Conservation (phyloP, 2,888 invertebrate genomes). For the Volucella inanis region DNA sequence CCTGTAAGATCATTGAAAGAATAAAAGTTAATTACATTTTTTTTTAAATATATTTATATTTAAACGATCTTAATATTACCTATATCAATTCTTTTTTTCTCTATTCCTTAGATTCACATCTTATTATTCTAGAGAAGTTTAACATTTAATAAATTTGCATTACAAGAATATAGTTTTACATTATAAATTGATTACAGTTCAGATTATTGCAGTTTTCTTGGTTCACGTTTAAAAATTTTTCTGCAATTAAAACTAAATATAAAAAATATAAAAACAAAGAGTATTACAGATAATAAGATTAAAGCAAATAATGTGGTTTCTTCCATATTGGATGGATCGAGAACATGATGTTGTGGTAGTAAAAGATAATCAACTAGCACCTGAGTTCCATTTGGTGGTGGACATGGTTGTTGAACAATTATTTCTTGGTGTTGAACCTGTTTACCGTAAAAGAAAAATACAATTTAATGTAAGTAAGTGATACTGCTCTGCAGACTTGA, state of each 20-base stretch:
- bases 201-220: slow-evolving; percentile 60
- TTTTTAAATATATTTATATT: slow-evolving; percentile 54
- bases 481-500: neutral
- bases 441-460: slow-evolving; percentile 6
- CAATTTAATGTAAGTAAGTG: slow-evolving; percentile 12
- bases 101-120: slow-evolving; percentile 33
- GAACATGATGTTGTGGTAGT: slow-evolving; percentile 84
- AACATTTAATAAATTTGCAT: slow-evolving; percentile 34
- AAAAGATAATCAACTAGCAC: slow-evolving; percentile 85
- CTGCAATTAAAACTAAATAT: slow-evolving; percentile 85
- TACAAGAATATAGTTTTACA: slow-evolving; percentile 23
- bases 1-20: neutral
- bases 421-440: slow-evolving; percentile 93
- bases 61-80: slow-evolving; percentile 37
- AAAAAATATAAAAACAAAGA: slow-evolving; percentile 86
- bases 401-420: slow-evolving; percentile 92
- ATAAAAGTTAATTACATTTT: neutral
- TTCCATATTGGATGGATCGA: slow-evolving; percentile 84
- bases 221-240: slow-evolving; percentile 77
- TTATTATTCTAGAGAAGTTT: slow-evolving; percentile 50
- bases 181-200: slow-evolving; percentile 5
- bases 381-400: slow-evolving; percentile 90
- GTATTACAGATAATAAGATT: slow-evolving; percentile 86
- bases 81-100: slow-evolving; percentile 35
- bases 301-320: slow-evolving; percentile 86